phyloP scores from a whole-genome alignment of 2,113 vertebrate species.

The Arenaria interpres region DNA sequence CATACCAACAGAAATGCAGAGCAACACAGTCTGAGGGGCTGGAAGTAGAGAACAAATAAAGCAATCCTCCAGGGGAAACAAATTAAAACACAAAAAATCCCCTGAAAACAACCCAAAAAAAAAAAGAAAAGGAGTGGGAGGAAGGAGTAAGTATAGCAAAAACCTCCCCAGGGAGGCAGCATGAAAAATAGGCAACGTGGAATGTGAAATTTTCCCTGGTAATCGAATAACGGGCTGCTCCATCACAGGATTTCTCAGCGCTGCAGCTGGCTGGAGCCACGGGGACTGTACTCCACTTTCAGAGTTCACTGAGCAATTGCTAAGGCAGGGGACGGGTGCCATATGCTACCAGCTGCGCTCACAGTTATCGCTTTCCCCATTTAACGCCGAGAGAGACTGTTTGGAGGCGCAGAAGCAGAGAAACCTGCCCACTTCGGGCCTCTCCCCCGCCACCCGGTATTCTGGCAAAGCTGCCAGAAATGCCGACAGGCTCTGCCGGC shows the following conservation, averaged over 20 bases:
- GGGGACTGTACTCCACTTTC: constrained; percentile 36
- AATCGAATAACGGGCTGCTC: not conserved
- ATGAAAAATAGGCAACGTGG: not conserved
- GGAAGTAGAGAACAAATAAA: not conserved
- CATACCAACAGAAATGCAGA: not conserved
- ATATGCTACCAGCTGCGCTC: constrained; percentile 68
- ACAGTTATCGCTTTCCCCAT: not conserved
- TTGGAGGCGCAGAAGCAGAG: not conserved
- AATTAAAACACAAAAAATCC: not conserved
- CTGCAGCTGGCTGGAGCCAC: constrained; percentile 65
- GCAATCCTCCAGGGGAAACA: not conserved
- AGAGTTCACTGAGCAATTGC: constrained; percentile 71
- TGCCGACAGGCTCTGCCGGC: not conserved
- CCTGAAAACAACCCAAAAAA: not conserved
- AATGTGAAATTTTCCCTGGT: not conserved
- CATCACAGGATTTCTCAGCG: not conserved
- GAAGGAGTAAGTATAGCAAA: not conserved
- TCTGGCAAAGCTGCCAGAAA: constrained; percentile 7
- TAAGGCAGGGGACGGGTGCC: constrained; percentile 63
- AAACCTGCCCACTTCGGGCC: not conserved
- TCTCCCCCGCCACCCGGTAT: not conserved
- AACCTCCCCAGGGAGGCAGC: constrained; percentile 10
- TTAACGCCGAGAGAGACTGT: not conserved
- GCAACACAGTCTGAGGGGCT: not conserved
- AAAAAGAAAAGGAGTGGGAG: not conserved